Evolutionary conservation across 2,888 invertebrate genomes (phyloP).

Genomic region (Ischnura elegans): DNA sequence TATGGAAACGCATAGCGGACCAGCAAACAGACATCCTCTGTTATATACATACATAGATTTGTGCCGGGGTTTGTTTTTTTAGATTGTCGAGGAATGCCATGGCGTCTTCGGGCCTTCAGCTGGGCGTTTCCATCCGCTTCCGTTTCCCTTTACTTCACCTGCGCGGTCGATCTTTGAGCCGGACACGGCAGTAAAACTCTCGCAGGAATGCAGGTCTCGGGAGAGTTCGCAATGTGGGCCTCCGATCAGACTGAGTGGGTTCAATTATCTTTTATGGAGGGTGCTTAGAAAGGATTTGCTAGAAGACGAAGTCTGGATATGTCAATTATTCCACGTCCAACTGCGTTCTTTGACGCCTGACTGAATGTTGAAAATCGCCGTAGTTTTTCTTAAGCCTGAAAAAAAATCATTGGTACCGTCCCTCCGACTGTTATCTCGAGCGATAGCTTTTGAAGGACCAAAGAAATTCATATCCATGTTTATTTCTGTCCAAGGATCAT

Average conservation of each 20-base stretch:
- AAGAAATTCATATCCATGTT: too few species aligned
- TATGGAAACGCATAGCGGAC: too few species aligned
- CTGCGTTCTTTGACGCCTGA: not conserved
- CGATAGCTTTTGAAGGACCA: too few species aligned
- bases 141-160: not conserved
- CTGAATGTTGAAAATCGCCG: not conserved
- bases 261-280: conserved; percentile 3
- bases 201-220: not conserved
- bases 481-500: too few species aligned
- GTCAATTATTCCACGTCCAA: not conserved
- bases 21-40: too few species aligned
- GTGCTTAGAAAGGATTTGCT: not conserved
- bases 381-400: too few species aligned
- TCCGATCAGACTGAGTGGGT: not conserved
- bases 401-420: too few species aligned
- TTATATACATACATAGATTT: too few species aligned
- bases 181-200: not conserved
- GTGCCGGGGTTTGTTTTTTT: too few species aligned
- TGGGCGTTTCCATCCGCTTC: not conserved
- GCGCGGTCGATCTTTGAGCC: not conserved
- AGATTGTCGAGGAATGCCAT: too few species aligned
- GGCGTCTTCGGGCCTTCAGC: too few species aligned
- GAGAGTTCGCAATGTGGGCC: not conserved
- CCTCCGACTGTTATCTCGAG: too few species aligned
- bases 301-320: not conserved